phyloP scores from a whole-genome alignment of 1,140 invertebrate genomes.

The Hirudo medicinalis region DNA sequence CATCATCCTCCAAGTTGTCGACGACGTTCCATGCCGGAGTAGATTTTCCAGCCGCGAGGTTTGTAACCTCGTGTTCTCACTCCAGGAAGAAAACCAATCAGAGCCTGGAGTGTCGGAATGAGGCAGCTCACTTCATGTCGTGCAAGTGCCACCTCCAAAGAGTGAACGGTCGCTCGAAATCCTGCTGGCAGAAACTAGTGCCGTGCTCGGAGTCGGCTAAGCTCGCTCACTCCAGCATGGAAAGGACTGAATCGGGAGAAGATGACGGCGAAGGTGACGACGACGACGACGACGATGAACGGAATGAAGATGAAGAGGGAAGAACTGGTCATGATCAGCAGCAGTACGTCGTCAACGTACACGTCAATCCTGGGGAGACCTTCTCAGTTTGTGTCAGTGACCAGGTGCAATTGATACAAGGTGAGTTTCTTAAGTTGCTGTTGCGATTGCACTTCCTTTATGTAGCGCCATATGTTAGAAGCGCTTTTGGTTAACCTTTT shows the following conservation, averaged over 20 bases:
- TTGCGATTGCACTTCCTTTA: not conserved
- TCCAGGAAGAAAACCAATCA: not conserved
- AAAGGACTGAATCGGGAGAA: too few relatives aligned
- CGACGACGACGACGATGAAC: not conserved
- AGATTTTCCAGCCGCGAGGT: not conserved
- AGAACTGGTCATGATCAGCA: not conserved
- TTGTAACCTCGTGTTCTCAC: not conserved
- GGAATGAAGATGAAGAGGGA: conserved; percentile 3
- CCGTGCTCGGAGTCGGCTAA: too few relatives aligned
- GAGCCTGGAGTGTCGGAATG: not conserved
- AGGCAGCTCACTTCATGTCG: not conserved
- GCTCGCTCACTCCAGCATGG: too few relatives aligned
- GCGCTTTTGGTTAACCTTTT: not conserved
- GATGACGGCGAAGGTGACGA: not conserved
- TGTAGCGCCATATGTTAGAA: not conserved
- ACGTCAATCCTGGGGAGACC: conserved; percentile 55
- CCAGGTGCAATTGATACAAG: conserved; percentile 52
- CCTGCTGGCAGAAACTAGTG: too few relatives aligned
- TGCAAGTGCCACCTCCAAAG: not conserved
- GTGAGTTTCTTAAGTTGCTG: conserved; percentile 37
- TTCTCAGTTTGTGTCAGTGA: conserved; percentile 54
- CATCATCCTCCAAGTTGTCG: not conserved
- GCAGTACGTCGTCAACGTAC: conserved; percentile 53
- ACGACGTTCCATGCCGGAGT: not conserved
- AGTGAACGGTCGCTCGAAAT: too few relatives aligned